These are phyloP conservation scores for Eutolmus rufibarbis DNA, from an alignment of 2,888 invertebrate species.

Conservation along the genomic window DNA sequence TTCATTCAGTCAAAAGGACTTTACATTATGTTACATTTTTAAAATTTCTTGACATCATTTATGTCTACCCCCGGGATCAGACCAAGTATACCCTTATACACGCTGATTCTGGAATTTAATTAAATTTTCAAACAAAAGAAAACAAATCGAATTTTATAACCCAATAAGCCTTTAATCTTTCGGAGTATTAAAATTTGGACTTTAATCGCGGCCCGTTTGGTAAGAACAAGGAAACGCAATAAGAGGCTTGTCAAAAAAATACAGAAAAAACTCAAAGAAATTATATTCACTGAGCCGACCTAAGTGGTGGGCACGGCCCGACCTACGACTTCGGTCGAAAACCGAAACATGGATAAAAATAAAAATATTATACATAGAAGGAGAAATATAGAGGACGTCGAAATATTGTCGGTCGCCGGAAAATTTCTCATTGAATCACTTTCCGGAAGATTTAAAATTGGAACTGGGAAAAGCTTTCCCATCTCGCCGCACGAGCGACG, in stretches of 20 bases:
- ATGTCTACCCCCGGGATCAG: neutral
- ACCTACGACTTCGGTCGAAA: neutral
- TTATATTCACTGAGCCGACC: conserved; percentile 4
- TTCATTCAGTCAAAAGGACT: too few species aligned
- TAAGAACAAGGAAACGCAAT: conserved; percentile 3
- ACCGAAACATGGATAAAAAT: neutral
- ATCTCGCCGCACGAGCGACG: neutral
- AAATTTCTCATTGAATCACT: conserved; percentile 38
- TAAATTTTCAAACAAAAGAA: neutral
- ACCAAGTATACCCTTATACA: neutral
- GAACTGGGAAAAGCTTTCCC: conserved; percentile 25
- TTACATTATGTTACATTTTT: too few species aligned
- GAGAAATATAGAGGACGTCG: neutral
- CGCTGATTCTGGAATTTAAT: neutral
- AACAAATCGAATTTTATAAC: neutral
- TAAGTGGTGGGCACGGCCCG: neutral
- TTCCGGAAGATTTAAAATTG: conserved; percentile 46
- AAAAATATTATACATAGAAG: neutral
- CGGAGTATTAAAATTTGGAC: conserved; percentile 8
- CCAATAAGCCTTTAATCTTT: conserved; percentile 21
- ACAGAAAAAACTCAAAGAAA: neutral
- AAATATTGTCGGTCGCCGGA: neutral
- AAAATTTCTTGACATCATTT: too few species aligned
- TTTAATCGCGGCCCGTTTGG: neutral
- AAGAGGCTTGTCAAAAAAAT: neutral